Percentiles rank a stretch among this genome's conserved stretches.
Evolutionary conservation across 2,888 invertebrate species (phyloP).

Genomic region (Leptinotarsa rubiginosa): DNA sequence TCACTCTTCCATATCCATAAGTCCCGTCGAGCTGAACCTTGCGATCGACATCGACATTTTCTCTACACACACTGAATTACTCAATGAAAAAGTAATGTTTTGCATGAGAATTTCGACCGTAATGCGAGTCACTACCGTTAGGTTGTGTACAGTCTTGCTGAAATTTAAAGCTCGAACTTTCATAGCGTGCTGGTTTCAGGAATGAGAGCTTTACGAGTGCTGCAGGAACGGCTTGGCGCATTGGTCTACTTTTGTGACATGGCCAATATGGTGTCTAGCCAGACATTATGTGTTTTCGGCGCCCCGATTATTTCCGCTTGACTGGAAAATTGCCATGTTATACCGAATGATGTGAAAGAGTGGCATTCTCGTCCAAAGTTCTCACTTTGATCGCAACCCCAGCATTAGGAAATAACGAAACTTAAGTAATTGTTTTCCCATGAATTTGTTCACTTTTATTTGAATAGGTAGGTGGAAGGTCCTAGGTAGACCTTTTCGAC

Average conservation of each 20-base stretch:
- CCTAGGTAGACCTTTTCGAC: too few species aligned
- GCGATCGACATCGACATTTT: constrained; percentile 13
- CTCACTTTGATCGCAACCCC: too few species aligned
- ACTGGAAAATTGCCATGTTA: constrained; percentile 14
- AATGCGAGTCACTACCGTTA: constrained; percentile 60
- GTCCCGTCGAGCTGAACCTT: background rate
- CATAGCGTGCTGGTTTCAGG: constrained; percentile 44
- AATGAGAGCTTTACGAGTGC: constrained; percentile 40
- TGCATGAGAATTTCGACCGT: constrained; percentile 54
- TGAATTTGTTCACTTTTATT: too few species aligned
- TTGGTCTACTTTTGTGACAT: background rate
- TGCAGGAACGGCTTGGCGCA: constrained; percentile 34
- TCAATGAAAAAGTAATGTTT: constrained; percentile 56
- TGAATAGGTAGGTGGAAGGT: too few species aligned
- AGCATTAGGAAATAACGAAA: too few species aligned
- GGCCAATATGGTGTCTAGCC: constrained; percentile 1
- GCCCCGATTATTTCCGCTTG: background rate
- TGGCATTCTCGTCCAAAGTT: background rate
- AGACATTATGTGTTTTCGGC: constrained; percentile 2
- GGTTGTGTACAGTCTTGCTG: constrained; percentile 60
- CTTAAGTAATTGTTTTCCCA: too few species aligned
- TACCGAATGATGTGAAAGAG: background rate
- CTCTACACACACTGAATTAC: constrained; percentile 35
- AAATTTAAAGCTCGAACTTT: constrained; percentile 55
- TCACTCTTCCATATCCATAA: background rate